A percentile compares a stretch with the other conserved stretches of the same genome.
These are phyloP conservation scores for Dicyrtomina minuta DNA, from an alignment of 2,888 invertebrate species.

Conservation along the genomic window DNA sequence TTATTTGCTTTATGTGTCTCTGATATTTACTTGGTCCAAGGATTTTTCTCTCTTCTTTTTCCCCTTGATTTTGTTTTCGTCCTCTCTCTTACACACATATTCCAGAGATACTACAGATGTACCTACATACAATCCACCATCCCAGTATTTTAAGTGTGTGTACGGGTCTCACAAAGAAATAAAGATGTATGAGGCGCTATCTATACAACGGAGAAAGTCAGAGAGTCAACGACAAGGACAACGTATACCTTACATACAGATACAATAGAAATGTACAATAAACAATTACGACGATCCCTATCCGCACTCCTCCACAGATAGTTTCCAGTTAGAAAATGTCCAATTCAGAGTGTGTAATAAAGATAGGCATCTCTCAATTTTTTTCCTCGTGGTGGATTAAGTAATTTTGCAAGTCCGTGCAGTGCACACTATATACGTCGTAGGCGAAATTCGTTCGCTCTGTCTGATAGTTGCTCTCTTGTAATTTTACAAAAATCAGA, in stretches of 20 bases:
- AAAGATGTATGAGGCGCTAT: no score
- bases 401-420: slow-evolving; percentile 40
- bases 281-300: slow-evolving; percentile 39
- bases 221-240: no score
- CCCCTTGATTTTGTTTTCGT: slow-evolving; percentile 27
- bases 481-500: no score
- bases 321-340: slow-evolving; percentile 19
- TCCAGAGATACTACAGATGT: neutral
- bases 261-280: slow-evolving; percentile 18
- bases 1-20: slow-evolving; percentile 41
- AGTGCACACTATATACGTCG: neutral
- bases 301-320: slow-evolving; percentile 9
- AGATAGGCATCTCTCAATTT: slow-evolving; percentile 49
- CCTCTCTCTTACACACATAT: neutral
- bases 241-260: no score
- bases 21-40: slow-evolving; percentile 19
- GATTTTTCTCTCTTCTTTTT: slow-evolving; percentile 5
- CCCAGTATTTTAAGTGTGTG: neutral
- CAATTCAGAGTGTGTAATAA: slow-evolving; percentile 38
- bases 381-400: slow-evolving; percentile 40
- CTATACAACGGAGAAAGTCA: no score
- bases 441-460: no score
- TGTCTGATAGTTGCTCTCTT: no score
- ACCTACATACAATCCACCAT: neutral
- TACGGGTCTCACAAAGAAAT: no score